Conservation (phyloP, 2,888 invertebrate species). For the Serrognathus titanus region DNA sequence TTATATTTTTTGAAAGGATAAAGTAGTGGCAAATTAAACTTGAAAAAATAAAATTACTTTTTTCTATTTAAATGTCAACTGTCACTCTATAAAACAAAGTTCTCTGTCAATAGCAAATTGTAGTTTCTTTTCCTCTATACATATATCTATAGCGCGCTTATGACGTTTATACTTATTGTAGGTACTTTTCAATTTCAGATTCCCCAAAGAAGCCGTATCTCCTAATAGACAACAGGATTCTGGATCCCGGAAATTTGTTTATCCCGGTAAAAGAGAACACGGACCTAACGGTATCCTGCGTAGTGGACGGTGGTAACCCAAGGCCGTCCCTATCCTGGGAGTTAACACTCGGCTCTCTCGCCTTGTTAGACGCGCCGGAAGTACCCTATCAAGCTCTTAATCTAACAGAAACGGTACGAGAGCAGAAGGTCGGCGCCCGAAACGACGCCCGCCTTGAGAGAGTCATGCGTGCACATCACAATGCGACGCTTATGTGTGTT, state of each 20-base stretch:
- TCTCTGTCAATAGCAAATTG: no score
- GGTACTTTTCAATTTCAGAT: slow-evolving; percentile 55
- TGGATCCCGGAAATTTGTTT: slow-evolving; percentile 84
- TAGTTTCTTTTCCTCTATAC: no score
- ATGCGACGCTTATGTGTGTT: slow-evolving; percentile 78
- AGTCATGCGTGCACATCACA: slow-evolving; percentile 81
- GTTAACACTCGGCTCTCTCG: slow-evolving; percentile 60
- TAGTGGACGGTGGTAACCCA: slow-evolving; percentile 80
- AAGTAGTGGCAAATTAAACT: no score
- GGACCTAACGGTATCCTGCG: slow-evolving; percentile 76
- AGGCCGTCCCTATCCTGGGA: slow-evolving; percentile 64
- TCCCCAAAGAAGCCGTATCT: slow-evolving; percentile 81
- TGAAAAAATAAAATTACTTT: no score
- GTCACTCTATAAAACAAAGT: no score
- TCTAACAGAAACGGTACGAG: slow-evolving; percentile 41
- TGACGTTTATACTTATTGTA: not conserved
- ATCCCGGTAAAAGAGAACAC: slow-evolving; percentile 84
- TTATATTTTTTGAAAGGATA: no score
- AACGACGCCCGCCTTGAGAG: slow-evolving; percentile 68
- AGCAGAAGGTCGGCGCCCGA: slow-evolving; percentile 50
- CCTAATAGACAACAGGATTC: slow-evolving; percentile 78
- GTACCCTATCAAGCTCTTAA: slow-evolving; percentile 56
- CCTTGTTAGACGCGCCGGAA: slow-evolving; percentile 56
- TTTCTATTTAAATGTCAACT: no score
- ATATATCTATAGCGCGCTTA: no score